Evolutionary conservation across 2,797 vertebrate genomes (phyloP), one percentile per base, ranked within the genome.

Genomic region (Poecilia picta): DNA sequence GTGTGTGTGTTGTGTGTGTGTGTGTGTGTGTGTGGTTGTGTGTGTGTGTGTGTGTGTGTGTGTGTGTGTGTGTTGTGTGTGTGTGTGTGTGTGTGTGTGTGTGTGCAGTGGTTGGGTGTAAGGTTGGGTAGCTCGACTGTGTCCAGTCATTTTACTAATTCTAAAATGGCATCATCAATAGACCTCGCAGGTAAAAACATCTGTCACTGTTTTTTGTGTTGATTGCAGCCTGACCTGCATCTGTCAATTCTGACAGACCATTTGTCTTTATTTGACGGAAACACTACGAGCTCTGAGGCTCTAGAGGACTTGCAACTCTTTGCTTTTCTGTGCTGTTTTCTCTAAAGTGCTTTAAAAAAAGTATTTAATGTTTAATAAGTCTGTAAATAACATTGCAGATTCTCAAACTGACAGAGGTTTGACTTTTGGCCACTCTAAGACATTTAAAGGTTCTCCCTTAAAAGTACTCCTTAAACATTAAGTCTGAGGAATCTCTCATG

Each of bases 201-300:
- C 87, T 78, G 73, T 92, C 90, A 90, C 90, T 47, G 28, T 94
- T 91, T 91, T 92, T 71, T 68, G 47, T 79, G 90, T 70, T 79
- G 81, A 89, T 86, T 87, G 81, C 84, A 84, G 73, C 59, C 59
- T 43, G 78, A 80, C 68, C 76, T 87, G 82, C 81, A 92, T 93
- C 89, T 89, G 87, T 94, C 92, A 92, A 36, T 68, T 55, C 55
- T 11, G 84, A 87, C 90, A 85, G 84, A 81, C 77, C 85, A 91
- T 94, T 91, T 82, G 84, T 95, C 92, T 93, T 92, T 41, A 92
- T 93, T 89, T 89, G 39, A 1, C 79, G 70, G 64, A 78, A 83
- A 85, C 28, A 18, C 39, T 75, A 53, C 39, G 53, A 73, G 23
- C 74, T 80, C 73, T 75, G 76, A 36, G 78, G 47, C 28, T 74